These are phyloP conservation scores for Lagenorhynchus albirostris DNA, from an alignment of 2,113 vertebrate genomes.

Conservation along the genomic window DNA sequence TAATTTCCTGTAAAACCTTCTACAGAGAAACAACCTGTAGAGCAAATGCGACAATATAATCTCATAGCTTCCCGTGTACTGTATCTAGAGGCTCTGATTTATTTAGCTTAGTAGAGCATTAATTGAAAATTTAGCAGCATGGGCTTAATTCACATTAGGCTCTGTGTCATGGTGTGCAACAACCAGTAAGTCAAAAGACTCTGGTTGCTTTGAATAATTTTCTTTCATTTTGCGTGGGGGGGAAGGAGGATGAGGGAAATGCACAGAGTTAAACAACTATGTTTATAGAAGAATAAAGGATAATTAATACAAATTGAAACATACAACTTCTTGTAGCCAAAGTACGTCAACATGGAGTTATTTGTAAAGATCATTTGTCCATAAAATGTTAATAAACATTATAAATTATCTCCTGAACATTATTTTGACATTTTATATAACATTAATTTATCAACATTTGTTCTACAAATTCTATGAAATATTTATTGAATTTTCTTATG, in stretches of 20 bases:
- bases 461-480: neutral
- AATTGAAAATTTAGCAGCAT: neutral
- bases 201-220: neutral
- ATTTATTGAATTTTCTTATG: neutral
- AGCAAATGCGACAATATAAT: neutral
- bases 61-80: neutral
- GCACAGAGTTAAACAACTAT: neutral
- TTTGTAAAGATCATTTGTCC: neutral
- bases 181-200: neutral
- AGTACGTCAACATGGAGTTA: neutral
- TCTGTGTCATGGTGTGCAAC: neutral
- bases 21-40: neutral
- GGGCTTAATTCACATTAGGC: neutral
- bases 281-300: neutral
- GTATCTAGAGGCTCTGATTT: neutral
- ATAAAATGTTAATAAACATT: neutral
- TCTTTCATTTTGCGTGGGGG: neutral
- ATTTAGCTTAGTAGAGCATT: neutral
- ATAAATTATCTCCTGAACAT: neutral
- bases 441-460: neutral
- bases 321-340: neutral
- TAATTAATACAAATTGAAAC: neutral
- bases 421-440: neutral
- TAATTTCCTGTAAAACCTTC: neutral
- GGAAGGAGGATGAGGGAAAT: neutral